These are phyloP conservation scores for Aspidiotus rigidus DNA, from an alignment of 2,888 invertebrate species.

Conservation along the genomic window DNA sequence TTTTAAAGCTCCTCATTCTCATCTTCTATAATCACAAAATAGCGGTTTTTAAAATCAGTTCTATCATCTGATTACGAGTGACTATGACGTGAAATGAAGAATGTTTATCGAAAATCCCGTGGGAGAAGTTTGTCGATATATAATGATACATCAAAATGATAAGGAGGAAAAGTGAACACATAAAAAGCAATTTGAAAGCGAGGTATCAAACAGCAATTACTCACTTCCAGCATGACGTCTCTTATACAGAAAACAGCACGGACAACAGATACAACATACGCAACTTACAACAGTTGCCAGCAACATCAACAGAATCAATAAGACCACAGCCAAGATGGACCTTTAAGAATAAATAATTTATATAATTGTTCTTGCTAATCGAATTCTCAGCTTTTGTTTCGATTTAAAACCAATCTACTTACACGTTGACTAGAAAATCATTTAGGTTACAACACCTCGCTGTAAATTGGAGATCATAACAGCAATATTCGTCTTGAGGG, in stretches of 20 bases:
- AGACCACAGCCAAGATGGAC: conserved; percentile 7
- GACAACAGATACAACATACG: conserved; percentile 54
- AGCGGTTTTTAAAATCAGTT: no score
- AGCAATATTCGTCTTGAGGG: conserved; percentile 19
- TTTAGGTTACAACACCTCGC: conserved; percentile 16
- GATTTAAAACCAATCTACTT: background rate
- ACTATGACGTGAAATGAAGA: no score
- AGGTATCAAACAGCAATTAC: conserved; percentile 17
- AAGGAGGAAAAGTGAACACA: no score
- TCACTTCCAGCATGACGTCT: conserved; percentile 40
- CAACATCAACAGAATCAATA: conserved; percentile 37
- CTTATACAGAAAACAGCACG: conserved; percentile 49
- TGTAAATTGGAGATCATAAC: conserved; percentile 10
- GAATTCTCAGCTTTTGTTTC: background rate
- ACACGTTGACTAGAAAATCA: conserved; percentile 22
- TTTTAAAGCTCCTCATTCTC: no score
- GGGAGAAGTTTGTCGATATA: no score
- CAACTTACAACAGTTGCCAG: conserved; percentile 54
- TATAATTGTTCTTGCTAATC: background rate
- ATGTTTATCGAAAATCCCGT: no score
- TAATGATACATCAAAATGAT: no score
- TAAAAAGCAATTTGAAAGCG: no score
- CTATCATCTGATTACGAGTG: no score
- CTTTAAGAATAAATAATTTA: background rate
- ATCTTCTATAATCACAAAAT: no score